Evolutionary conservation across 1,140 invertebrate genomes (phyloP), one percentile per base, ranked within the genome.

Genomic region (Stegodyphus mimosarum): DNA sequence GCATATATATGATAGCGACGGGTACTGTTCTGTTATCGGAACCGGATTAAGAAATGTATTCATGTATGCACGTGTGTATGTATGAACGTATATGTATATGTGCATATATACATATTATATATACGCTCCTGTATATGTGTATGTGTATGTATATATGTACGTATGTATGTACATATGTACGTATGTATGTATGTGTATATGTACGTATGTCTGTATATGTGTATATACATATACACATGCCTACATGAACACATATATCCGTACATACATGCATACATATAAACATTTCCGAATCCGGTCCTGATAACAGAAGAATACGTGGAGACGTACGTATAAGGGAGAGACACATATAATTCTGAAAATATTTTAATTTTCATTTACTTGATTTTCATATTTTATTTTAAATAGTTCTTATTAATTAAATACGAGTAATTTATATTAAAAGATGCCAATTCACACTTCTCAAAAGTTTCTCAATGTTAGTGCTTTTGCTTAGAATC

Each of bases 121-220:
- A n/a, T 66, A 17, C 6, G 7, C 6, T 11, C 6, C 6, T 11
- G 7, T 66, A 17, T 17, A 66, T 66, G n/a, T 66, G 7, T 66
- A 66, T 11, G n/a, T 66, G n/a, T 66, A 11, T 66, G n/a, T 66
- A 66, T 66, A 17, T 66, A 66, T n/a, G 6, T 66, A 17, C n/a
- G n/a, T 66, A 66, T 66, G 64, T 66, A 66, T 66, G n/a, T 66
- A 17, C n/a, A n/a, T 66, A 17, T 66, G n/a, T 66, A 66, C n/a
- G n/a, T 66, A 17, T 66, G n/a, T 66, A 17, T 66, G n/a, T 66
- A 17, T 66, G n/a, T 11, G n/a, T 66, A 17, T 66, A 66, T 66
- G n/a, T 66, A 17, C 17, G n/a, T 66, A 17, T 66, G 64, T 66
- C 7, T 66, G 17, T 67, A 67, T 67, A 18, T n/a, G 17, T 67